Evolutionary conservation across 2,113 vertebrate genomes (phyloP).

Genomic region (Corvus moneduloides): DNA sequence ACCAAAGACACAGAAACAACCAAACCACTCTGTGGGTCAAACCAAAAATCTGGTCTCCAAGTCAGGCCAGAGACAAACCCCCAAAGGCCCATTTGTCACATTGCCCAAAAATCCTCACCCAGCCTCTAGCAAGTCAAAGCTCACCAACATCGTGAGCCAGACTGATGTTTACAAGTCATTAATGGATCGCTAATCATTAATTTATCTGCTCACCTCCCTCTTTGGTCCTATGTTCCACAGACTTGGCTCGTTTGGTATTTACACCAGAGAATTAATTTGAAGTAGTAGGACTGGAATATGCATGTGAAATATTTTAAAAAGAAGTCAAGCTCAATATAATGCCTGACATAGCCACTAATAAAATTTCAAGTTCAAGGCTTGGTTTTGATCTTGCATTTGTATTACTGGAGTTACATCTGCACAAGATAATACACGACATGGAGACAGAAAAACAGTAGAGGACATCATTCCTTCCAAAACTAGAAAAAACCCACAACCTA

Average conservation of each 20-base stretch:
- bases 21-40: background rate
- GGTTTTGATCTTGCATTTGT: background rate
- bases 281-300: background rate
- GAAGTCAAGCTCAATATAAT: background rate
- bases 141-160: background rate
- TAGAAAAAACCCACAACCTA: background rate
- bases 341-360: background rate
- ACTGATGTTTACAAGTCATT: background rate
- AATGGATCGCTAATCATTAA: background rate
- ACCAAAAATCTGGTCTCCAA: background rate
- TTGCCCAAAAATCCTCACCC: background rate
- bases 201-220: background rate
- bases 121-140: background rate
- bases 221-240: background rate
- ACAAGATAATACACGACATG: accelerated
- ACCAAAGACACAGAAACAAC: background rate
- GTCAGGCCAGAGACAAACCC: background rate
- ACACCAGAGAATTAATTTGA: background rate
- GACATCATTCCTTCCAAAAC: background rate
- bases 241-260: background rate
- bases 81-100: background rate
- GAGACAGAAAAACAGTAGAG: background rate
- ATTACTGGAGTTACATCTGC: background rate
- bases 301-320: background rate
- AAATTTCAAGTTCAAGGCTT: background rate